Evolutionary conservation across 2,888 invertebrate species (phyloP), one percentile per base, ranked within the genome.

Genomic region (Teleogryllus oceanicus): DNA sequence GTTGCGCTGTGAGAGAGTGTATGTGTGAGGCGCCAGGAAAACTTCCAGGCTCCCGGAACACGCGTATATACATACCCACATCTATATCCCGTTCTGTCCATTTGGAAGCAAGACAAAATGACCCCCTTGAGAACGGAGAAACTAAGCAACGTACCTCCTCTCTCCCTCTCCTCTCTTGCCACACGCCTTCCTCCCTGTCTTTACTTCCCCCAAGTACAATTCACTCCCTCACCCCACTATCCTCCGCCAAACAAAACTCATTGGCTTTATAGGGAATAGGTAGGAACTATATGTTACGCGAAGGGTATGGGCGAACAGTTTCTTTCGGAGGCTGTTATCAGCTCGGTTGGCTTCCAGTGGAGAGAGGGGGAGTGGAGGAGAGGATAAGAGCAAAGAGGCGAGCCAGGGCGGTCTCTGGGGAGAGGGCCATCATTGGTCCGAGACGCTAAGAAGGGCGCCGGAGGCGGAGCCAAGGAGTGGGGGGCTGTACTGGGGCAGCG

Each of bases 1-100:
- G 37, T 37, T 37, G 37, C 37, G 37, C 37, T 37, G 37, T 37
- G 8, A 37, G 37, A 37, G 24, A 24, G 24, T 24, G 16, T 62
- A n/a, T 62, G 62, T 62, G 62, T 62, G 62, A 62, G 62, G 62
- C 62, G 62, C n/a, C n/a, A n/a, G 62, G 62, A 62, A n/a, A 62
- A 62, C 62, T 62, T 62, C 62, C 62, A 62, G 37, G 62, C 62
- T 62, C n/a, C 62, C 62, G 62, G n/a, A n/a, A 62, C 62, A 62
- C 62, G 62, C 62, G 62, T 62, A 62, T 62, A n/a, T 62, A 62
- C 62, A n/a, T 62, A 62, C 62, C 62, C 62, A 62, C 62, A 62
- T 62, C 62, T 62, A 62, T 62, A 62, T 62, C 62, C 62, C 62
- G 62, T 62, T 62, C 62, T 62, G 62, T 62, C 62, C 62, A 62